Percentiles rank a stretch among this genome's conserved stretches.
phyloP scores from a whole-genome alignment of 2,797 vertebrate species.

The Antrozous pallidus region DNA sequence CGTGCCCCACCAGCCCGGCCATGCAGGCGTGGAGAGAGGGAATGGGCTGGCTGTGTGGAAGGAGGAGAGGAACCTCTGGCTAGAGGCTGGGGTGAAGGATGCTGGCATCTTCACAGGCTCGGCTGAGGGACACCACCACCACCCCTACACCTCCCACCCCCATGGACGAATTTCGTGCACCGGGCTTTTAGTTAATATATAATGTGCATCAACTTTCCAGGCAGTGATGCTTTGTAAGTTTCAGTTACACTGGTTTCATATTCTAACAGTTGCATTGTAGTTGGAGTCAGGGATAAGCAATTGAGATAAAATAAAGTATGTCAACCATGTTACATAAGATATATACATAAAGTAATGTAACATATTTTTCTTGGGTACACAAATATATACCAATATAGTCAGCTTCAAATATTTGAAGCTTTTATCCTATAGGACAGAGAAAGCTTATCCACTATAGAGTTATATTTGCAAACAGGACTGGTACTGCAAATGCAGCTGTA shows the following conservation, averaged over 20 bases:
- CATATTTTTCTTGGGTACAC: background rate
- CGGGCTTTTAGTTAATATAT: background rate
- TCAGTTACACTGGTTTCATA: background rate
- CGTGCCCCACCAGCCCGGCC: too few species aligned
- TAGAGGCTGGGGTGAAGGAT: too few species aligned
- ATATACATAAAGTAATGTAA: background rate
- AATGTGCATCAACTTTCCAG: background rate
- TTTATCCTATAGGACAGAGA: background rate
- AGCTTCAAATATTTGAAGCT: background rate
- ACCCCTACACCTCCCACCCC: too few species aligned
- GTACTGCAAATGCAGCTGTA: rapidly evolving
- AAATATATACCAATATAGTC: background rate
- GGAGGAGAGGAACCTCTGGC: too few species aligned
- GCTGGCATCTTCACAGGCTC: too few species aligned
- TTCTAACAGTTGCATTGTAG: background rate
- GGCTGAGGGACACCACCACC: too few species aligned
- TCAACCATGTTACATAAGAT: background rate
- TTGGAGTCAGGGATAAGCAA: background rate
- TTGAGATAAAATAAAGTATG: background rate
- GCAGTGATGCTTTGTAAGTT: background rate
- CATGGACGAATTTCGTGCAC: too few species aligned
- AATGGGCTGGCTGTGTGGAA: too few species aligned
- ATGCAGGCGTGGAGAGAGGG: too few species aligned
- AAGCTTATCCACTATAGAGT: rapidly evolving
- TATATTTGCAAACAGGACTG: background rate